Base-by-base conservation (phyloP, 2,888 invertebrate species). In the Pyralis farinalis region DNA sequence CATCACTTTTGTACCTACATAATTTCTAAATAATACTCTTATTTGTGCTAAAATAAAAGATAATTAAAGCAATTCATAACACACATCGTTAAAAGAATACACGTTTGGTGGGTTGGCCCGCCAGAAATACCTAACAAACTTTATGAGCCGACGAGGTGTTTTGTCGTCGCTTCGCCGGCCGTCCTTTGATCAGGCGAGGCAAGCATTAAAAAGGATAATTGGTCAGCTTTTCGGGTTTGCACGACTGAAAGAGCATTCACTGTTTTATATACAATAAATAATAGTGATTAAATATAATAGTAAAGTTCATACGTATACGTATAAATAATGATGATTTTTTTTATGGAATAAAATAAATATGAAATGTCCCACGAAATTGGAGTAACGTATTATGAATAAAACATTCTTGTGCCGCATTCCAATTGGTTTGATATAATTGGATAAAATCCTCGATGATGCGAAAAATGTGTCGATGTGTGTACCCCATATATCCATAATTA, bases 191-290 rank as follows among this genome's bases (percentile, higher is more conserved):
- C 83, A 78, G 53, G 39, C 45, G 32, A 25, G 55, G 66, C 69
- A 73, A 63, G 70, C 69, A 68, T 71, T 72, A 73, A 78, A 75
- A 80, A 69, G 78, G 80, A 74, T 76, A 81, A 81, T 82, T 79
- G 74, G 79, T 70, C 65, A 69, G 71, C 65, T 73, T 78, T 78
- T 71, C 56, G 60, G 62, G 63, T 53, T 55, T 51, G 49, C 62
- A 62, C 59, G 63, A 61, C 56, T 71, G 65, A 61, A 55, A 60
- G 64, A 57, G 57, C 61, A 60, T 63, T 51, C 48, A 46, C 37
- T 45, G 41, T 45, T 37, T 33, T 44, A 37, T 11, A 27, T 38
- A 29, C 30, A 42, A 32, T 35, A 40, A 12, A 38, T 46, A 47
- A 46, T 47, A 12, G 44, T 35, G 16, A 3, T 2, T 3, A 16